Evolutionary conservation across 2,113 vertebrate genomes (phyloP).

Genomic region (Caloenas nicobarica): DNA sequence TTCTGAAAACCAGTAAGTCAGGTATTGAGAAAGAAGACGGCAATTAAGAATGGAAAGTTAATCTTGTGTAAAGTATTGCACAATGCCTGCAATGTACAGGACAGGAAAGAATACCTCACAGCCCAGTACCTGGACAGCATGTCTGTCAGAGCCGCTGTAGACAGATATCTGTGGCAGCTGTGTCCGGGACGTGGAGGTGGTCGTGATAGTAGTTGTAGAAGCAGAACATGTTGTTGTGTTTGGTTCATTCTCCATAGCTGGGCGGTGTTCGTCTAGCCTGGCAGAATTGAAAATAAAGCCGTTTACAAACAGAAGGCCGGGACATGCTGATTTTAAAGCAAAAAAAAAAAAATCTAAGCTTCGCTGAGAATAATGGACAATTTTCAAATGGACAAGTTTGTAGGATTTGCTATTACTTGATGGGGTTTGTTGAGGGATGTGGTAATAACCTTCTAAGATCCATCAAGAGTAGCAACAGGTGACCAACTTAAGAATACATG

Average conservation of each 20-base stretch:
- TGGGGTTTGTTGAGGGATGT: not conserved
- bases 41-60: not conserved
- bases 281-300: not conserved
- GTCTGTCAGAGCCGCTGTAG: slow-evolving; percentile 85
- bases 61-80: not conserved
- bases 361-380: not conserved
- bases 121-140: slow-evolving; percentile 87
- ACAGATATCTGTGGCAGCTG: slow-evolving; percentile 83
- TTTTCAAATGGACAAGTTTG: not conserved
- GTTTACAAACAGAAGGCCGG: not conserved
- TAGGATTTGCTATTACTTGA: not conserved
- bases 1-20: not conserved
- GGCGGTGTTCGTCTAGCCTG: slow-evolving; percentile 59
- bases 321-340: not conserved
- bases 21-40: not conserved
- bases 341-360: not conserved
- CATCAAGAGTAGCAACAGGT: not conserved
- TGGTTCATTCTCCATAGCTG: slow-evolving; percentile 81
- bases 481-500: not conserved
- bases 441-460: not conserved
- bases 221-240: slow-evolving; percentile 76
- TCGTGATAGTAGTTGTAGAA: slow-evolving; percentile 74
- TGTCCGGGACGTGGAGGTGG: slow-evolving; percentile 73
- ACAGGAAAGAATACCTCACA: not conserved
- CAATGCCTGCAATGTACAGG: not conserved